Evolutionary conservation across 1,140 invertebrate species (phyloP), one percentile per base, ranked within the genome.

Genomic region (Pissodes strobi): DNA sequence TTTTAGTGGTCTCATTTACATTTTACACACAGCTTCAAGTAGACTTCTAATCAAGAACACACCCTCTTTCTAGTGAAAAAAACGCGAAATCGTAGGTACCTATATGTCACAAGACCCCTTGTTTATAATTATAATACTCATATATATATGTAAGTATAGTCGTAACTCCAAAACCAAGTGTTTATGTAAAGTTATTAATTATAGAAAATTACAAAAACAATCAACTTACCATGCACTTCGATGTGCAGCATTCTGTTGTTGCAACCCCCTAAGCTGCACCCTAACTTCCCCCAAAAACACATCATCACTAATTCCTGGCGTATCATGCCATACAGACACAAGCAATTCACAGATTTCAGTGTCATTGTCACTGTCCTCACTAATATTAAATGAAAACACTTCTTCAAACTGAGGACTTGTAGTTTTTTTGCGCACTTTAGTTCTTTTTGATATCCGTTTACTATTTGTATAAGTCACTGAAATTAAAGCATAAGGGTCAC

Each of bases 321-420:
- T 86, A 74, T 94, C 91, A 78, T 95, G 93, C 89, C 90, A 94
- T 38, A 95, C 77, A 12, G 90, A 88, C 55, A 95, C 86, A 68
- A 88, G 84, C 70, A 90, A 84, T 80, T 92, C 90, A 70, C 83
- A 82, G 56, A 87, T 83, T 80, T 88, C 86, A 25, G 81, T 82
- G 34, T 84, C 85, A 59, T 81, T 76, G 38, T 85, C 82, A 49
- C 81, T 79, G 59, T 86, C 85, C 67, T 86, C 83, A 49, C 79
- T 81, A 80, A 90, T 88, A 85, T 93, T 89, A 85, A 95, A 95
- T 72, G 86, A 84, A 79, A 95, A 92, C 62, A 85, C 86, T 81
- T 96, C 93, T 75, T 95, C 90, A 79, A 93, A 96, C 71, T 90
- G 87, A 18, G 93, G 93, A 75, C 88, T 90, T 64, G 90, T 87